Evolutionary conservation across 2,888 invertebrate species (phyloP).

Genomic region (Thecophora atra): DNA sequence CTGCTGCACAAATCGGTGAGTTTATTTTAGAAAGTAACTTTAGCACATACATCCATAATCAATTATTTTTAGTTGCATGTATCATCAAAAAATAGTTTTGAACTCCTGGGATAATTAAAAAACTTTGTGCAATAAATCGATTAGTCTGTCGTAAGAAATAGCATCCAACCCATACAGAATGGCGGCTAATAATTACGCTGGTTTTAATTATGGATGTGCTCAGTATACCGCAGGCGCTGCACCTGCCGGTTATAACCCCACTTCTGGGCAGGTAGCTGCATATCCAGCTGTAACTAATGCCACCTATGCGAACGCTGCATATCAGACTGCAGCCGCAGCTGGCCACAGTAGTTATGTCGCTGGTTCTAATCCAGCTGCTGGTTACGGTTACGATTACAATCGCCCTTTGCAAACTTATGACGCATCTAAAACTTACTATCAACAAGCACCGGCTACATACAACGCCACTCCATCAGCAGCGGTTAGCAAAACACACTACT

Average conservation of each 20-base stretch:
- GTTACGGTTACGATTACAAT: slow-evolving; percentile 73
- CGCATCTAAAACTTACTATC: slow-evolving; percentile 86
- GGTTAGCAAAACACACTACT: slow-evolving; percentile 65
- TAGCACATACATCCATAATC: too few species aligned
- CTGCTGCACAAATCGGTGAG: too few species aligned
- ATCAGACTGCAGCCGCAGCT: slow-evolving; percentile 74
- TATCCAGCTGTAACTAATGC: slow-evolving; percentile 68
- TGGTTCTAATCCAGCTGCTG: slow-evolving; percentile 78
- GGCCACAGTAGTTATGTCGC: slow-evolving; percentile 72
- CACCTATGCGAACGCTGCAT: slow-evolving; percentile 86
- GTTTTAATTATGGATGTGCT: slow-evolving; percentile 92
- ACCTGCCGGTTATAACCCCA: slow-evolving; percentile 80
- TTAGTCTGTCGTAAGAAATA: not conserved
- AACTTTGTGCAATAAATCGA: not conserved
- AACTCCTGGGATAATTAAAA: too few species aligned
- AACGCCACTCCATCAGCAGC: slow-evolving; percentile 62
- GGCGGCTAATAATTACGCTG: slow-evolving; percentile 88
- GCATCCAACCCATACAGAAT: slow-evolving; percentile 36
- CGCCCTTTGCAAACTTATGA: slow-evolving; percentile 77
- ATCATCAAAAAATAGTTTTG: too few species aligned
- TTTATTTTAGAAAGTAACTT: too few species aligned
- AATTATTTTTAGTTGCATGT: too few species aligned
- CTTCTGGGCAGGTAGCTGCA: slow-evolving; percentile 56
- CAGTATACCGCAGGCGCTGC: slow-evolving; percentile 88
- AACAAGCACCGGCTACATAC: slow-evolving; percentile 73